Percentiles rank a stretch among this genome's conserved stretches.
Conservation (phyloP, 1,140 invertebrate species). For the Diabrotica virgifera region DNA sequence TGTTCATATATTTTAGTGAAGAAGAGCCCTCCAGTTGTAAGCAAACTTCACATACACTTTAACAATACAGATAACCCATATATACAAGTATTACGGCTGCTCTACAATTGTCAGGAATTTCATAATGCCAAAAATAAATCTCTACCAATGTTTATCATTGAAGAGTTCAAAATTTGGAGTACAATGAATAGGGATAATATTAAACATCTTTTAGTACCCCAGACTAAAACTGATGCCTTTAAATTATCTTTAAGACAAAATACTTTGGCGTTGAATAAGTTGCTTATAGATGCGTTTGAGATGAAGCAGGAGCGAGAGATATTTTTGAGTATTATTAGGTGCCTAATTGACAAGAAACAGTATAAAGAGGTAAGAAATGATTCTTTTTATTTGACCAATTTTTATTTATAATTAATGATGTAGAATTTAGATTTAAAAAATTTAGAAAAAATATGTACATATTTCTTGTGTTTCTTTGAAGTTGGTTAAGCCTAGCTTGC, state of each 20-base stretch:
- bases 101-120: constrained; percentile 59
- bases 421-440: not conserved
- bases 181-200: constrained; percentile 38
- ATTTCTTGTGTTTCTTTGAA: too few species aligned
- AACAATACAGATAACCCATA: constrained; percentile 54
- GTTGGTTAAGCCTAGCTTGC: too few species aligned
- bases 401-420: too few species aligned
- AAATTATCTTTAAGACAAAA: constrained; percentile 57
- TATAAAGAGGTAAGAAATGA: constrained; percentile 57
- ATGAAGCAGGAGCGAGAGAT: constrained; percentile 52
- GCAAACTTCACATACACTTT: constrained; percentile 53
- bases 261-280: constrained; percentile 52
- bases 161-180: constrained; percentile 57
- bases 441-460: too few species aligned
- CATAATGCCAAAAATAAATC: constrained; percentile 56
- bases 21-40: constrained; percentile 53
- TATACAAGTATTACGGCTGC: constrained; percentile 53
- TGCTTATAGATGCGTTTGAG: constrained; percentile 55
- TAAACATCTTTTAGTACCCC: constrained; percentile 48
- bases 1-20: constrained; percentile 50
- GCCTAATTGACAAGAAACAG: constrained; percentile 53
- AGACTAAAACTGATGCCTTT: constrained; percentile 61
- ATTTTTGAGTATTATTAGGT: constrained; percentile 54
- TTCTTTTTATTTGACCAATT: not conserved
- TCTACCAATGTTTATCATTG: constrained; percentile 57